Percentiles rank a stretch among this genome's conserved stretches.
phyloP scores from a whole-genome alignment of 2,888 invertebrate species.

The Aphidius colemani region DNA sequence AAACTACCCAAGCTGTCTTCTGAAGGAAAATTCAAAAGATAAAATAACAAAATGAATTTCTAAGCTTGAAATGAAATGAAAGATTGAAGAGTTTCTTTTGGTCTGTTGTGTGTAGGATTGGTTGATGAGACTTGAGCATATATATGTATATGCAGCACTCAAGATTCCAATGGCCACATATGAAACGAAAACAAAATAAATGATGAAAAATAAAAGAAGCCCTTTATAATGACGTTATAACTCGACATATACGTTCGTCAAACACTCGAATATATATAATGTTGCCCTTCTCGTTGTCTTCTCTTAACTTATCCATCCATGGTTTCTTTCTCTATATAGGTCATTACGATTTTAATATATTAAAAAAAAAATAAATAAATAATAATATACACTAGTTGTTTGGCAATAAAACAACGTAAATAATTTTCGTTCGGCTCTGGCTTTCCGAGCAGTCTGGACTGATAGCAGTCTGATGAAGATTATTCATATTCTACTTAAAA shows the following conservation, averaged over 20 bases:
- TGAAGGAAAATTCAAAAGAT: background rate
- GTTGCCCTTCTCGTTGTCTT: background rate
- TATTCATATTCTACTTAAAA: conserved; percentile 57
- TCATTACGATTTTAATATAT: too few species aligned
- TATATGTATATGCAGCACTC: background rate
- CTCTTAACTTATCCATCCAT: too few species aligned
- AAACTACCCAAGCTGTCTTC: background rate
- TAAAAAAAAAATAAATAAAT: too few species aligned
- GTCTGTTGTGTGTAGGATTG: background rate
- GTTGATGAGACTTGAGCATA: background rate
- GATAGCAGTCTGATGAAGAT: conserved; percentile 39
- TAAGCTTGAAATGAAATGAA: background rate
- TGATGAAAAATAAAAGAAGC: background rate
- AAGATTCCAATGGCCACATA: too few species aligned
- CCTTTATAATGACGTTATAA: conserved; percentile 6
- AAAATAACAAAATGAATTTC: conserved; percentile 1
- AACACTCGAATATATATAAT: too few species aligned
- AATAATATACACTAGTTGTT: too few species aligned
- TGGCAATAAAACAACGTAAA: too few species aligned
- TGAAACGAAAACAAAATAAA: too few species aligned
- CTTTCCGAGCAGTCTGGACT: conserved; percentile 48
- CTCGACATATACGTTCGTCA: too few species aligned
- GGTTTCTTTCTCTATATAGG: too few species aligned
- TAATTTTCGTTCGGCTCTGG: conserved; percentile 6
- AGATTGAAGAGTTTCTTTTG: background rate